Base-by-base conservation (phyloP, 2,888 invertebrate species). In the Trilocha varians region DNA sequence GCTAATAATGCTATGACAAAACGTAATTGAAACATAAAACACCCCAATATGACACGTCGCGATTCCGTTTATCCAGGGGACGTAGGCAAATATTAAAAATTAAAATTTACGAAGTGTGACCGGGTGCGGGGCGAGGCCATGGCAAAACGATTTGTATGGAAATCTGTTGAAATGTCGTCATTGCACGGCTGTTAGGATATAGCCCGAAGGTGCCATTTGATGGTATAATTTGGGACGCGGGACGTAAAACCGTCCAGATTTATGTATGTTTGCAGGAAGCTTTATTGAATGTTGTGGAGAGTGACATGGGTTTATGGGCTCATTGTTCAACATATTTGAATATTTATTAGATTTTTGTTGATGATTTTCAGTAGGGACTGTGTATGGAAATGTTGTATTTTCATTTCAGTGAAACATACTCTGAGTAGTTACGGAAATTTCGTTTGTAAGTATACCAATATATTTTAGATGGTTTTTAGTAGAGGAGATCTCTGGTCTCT, bases 141-240 rank as follows among this genome's bases (percentile, higher is more conserved):
- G 68, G 70, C 77, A 63, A 79, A 83, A 52, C 77, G 80, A 83
- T 85, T 85, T 82, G 78, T 80, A 85, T 84, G 84, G 78, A 82
- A 82, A 83, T 84, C 65, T 66, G 65, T 62, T 60, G 56, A 62
- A 66, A 70, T 57, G 65, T 70, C 73, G 65, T 72, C 75, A 64
- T 60, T 70, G 64, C 58, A 59, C 65, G 66, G 65, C 62, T 64
- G 68, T 49, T 47, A 38, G 55, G 64, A 55, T 61, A 66, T 65
- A 51, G 55, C 58, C 65, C 65, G 62, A 65, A 76, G 75, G 74
- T 77, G 68, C 63, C 71, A 61, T 78, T 82, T 79, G 82, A 80
- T 76, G 78, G 72, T 72, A 74, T 80, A 77, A 83, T 83, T 83
- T 78, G 76, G 74, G 72, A 77, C 72, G 62, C 62, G 64, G 70